A percentile compares a stretch with the other conserved stretches of the same genome.
Evolutionary conservation across 2,888 invertebrate species (phyloP).

Genomic region (Caenorhabditis macrosperma): DNA sequence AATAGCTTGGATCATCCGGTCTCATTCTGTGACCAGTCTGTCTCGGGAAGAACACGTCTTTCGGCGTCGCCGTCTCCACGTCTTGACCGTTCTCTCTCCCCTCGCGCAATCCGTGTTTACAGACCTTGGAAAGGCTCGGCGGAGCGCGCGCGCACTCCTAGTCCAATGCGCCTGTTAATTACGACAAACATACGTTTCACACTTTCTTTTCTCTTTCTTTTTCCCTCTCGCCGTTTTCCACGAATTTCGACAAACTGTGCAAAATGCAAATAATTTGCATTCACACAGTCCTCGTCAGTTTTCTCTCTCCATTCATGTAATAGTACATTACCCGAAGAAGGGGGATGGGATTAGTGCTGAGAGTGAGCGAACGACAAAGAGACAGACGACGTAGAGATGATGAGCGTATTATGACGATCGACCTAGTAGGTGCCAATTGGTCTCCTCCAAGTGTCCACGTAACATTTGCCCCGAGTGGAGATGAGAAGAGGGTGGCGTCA

Average conservation of each 20-base stretch:
- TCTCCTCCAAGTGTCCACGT: background rate
- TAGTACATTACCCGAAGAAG: constrained; percentile 18
- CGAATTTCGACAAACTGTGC: constrained; percentile 14
- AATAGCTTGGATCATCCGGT: constrained; percentile 15
- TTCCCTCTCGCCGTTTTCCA: background rate
- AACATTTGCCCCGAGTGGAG: no score
- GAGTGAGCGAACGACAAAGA: no score
- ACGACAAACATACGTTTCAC: constrained; percentile 60
- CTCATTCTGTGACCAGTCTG: constrained; percentile 31
- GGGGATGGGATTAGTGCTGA: constrained; percentile 24
- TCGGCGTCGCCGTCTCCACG: constrained; percentile 16
- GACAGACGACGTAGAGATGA: no score
- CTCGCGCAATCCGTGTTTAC: constrained; percentile 46
- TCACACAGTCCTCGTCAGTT: background rate
- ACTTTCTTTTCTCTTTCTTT: constrained; percentile 39
- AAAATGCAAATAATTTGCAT: constrained; percentile 34
- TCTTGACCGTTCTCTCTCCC: constrained; percentile 39
- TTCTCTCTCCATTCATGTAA: constrained; percentile 4
- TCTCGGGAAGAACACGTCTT: constrained; percentile 27
- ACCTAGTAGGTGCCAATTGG: constrained; percentile 17
- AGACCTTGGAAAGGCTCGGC: constrained; percentile 52
- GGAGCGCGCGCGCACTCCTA: constrained; percentile 29
- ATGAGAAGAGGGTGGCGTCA: constrained; percentile 9
- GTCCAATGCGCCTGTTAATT: constrained; percentile 54
- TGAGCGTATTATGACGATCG: background rate